A percentile compares a stretch with the other conserved stretches of the same genome.
Evolutionary conservation across 2,113 vertebrate species (phyloP).

Genomic region (Gasterosteus nipponicus): DNA sequence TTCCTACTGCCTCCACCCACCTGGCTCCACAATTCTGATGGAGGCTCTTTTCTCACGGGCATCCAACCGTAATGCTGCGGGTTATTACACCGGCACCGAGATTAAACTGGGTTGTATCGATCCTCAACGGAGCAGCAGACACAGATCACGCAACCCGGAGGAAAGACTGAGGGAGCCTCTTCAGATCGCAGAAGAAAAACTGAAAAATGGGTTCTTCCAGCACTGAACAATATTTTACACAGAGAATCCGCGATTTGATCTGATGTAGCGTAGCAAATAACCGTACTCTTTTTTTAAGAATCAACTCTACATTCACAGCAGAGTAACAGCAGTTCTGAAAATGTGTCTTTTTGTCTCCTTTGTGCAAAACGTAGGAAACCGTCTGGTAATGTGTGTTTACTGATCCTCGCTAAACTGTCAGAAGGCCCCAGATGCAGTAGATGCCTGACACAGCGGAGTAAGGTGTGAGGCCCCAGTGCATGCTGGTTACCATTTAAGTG

Average conservation of each 20-base stretch:
- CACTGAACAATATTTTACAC: not conserved
- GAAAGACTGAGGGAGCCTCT: slow-evolving; percentile 8
- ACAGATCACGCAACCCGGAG: slow-evolving; percentile 12
- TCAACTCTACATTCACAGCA: too few relatives aligned
- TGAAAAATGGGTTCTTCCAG: slow-evolving; percentile 15
- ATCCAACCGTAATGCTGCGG: slow-evolving; percentile 34
- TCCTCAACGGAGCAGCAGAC: slow-evolving; percentile 14
- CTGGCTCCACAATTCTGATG: slow-evolving; percentile 9
- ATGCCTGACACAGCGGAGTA: not conserved
- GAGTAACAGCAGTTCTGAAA: not conserved
- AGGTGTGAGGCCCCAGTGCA: not conserved
- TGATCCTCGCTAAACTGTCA: not conserved
- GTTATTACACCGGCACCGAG: slow-evolving; percentile 52
- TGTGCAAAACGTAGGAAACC: not conserved
- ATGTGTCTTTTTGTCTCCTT: not conserved
- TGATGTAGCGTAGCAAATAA: not conserved
- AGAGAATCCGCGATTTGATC: not conserved
- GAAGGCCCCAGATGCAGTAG: not conserved
- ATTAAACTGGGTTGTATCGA: slow-evolving; percentile 62
- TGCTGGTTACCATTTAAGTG: not conserved
- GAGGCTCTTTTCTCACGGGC: slow-evolving; percentile 31
- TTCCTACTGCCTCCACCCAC: slow-evolving; percentile 3
- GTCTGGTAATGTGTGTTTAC: not conserved
- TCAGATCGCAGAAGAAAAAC: slow-evolving; percentile 16
- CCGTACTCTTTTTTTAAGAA: not conserved